These are phyloP conservation scores for Oncorhynchus clarkii DNA, from an alignment of 2,113 vertebrate genomes.

Conservation along the genomic window DNA sequence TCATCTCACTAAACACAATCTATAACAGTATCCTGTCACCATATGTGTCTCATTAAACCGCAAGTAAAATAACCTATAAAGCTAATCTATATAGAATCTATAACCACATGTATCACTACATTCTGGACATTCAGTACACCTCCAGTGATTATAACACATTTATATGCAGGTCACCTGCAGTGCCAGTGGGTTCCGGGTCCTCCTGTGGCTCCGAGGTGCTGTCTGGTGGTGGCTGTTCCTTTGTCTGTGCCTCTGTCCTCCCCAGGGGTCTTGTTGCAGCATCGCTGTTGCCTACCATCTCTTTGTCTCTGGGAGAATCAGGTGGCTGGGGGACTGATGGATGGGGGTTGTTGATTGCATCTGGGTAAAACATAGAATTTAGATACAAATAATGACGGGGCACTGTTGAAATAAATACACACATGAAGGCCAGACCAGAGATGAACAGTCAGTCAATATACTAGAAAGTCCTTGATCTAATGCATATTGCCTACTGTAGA, in stretches of 20 bases:
- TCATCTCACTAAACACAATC: neutral
- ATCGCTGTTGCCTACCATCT: neutral
- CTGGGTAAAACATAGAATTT: slow-evolving; percentile 22
- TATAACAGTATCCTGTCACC: neutral
- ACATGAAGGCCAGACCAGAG: too few relatives aligned
- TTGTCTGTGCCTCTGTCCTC: neutral
- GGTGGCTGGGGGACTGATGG: neutral
- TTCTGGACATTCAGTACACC: neutral
- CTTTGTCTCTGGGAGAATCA: neutral
- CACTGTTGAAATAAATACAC: too few relatives aligned
- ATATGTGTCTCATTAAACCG: neutral
- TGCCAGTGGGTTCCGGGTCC: slow-evolving; percentile 39
- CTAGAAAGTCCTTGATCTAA: too few relatives aligned
- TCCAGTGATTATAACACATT: neutral
- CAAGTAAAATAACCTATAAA: neutral
- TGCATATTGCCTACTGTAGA: neutral
- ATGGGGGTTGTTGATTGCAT: slow-evolving; percentile 27
- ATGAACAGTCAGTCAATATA: too few relatives aligned
- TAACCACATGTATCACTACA: neutral
- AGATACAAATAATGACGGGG: too few relatives aligned
- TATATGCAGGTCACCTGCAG: slow-evolving; percentile 52
- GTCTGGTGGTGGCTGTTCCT: neutral
- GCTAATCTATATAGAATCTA: neutral
- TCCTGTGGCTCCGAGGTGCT: slow-evolving; percentile 10
- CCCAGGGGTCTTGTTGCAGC: slow-evolving; percentile 30